Evolutionary conservation across 2,888 invertebrate genomes (phyloP).

Genomic region (Acrobasis consociella): DNA sequence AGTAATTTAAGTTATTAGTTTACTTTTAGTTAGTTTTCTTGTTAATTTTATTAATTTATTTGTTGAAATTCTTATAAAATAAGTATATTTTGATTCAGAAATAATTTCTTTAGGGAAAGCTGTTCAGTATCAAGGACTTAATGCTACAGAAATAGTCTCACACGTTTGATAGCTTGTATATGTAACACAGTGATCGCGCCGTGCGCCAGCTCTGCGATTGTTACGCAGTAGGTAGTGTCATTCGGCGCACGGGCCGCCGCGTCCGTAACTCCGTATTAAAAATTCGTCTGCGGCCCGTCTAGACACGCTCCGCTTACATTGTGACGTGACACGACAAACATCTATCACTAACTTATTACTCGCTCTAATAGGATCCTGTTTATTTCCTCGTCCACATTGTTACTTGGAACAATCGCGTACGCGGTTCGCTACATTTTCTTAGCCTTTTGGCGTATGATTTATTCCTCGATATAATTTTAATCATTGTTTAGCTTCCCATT

Average conservation of each 20-base stretch:
- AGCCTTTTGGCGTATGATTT: neutral
- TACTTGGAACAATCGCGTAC: neutral
- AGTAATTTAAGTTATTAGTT: no score
- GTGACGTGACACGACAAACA: constrained; percentile 58
- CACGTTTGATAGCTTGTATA: no score
- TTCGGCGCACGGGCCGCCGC: constrained; percentile 37
- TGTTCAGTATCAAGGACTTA: no score
- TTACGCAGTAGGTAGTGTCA: constrained; percentile 32
- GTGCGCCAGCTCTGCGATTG: constrained; percentile 22
- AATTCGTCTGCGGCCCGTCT: constrained; percentile 76
- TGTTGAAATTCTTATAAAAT: no score
- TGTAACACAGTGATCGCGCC: neutral
- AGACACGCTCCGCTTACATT: constrained; percentile 65
- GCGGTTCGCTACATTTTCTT: neutral
- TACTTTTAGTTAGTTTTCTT: no score
- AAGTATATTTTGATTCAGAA: no score
- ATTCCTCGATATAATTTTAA: neutral
- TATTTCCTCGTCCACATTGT: constrained; percentile 15
- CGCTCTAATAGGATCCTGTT: constrained; percentile 21
- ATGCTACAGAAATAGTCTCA: no score
- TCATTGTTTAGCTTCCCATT: neutral
- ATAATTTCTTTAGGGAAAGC: no score
- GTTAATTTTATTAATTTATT: no score
- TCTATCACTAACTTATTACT: constrained; percentile 41
- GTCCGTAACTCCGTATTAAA: constrained; percentile 57